Base-by-base conservation (phyloP, 2,797 vertebrate genomes). In the Stomatorhinus walkeri region DNA sequence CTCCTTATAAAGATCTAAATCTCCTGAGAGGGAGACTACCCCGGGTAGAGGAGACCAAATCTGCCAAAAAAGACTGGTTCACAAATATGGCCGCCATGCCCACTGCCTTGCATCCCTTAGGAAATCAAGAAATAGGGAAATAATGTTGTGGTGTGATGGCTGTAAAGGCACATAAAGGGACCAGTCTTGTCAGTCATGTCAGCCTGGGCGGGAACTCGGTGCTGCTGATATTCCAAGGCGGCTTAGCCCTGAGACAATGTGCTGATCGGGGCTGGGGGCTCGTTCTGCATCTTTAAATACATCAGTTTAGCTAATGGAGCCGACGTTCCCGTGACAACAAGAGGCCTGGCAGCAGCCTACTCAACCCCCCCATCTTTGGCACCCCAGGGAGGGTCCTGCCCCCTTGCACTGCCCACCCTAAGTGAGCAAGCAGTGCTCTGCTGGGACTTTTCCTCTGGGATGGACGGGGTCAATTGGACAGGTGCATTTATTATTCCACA, bases 351-450 rank as follows among this genome's bases (percentile, higher is more conserved):
- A 89, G 88, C 85, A 61, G 52, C 85, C 84, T 92, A 68, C 87
- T 87, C 89, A 93, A 89, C 91, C 28, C 93, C 91, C 90, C 92
- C 91, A 92, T 89, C 91, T 87, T 90, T 91, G 91, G 92, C 91
- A 54, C 36, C 90, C 90, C 91, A 89, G 79, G 79, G 76, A 88
- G 54, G 89, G 51, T 22, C 85, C 8, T 19, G 54, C 28, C n/a
- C 14, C 4, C 89, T 86, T 79, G 19, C 32, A 46, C 32, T 52
- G 85, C 68, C 64, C 72, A 40, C 40, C 86, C 24, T 43, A 12
- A 59, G 22, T n/a, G 40, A 19, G 12, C 22, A 16, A n/a, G 36
- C 28, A n/a, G 43, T 28, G 14, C 49, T 14, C 3, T 14, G 32
- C 48, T 12, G 51, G 32, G 46, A 40, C 48, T 54, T 59, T 59